These are phyloP conservation scores for Cacatua alba DNA, from an alignment of 2,113 vertebrate genomes.

Conservation along the genomic window DNA sequence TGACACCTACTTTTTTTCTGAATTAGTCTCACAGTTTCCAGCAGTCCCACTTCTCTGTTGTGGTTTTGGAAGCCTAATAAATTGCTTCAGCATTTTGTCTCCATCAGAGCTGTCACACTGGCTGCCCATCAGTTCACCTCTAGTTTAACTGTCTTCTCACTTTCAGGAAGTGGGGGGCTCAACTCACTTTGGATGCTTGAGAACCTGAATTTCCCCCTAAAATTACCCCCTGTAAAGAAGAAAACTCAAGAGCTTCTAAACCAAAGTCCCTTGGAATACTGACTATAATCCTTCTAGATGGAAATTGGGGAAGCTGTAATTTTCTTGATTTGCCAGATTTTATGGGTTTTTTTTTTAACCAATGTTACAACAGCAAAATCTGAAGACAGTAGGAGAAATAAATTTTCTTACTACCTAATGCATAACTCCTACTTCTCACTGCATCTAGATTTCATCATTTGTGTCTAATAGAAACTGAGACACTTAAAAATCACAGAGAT, in stretches of 20 bases:
- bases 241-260: background rate
- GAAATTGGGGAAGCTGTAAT: background rate
- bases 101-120: background rate
- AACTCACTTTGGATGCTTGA: background rate
- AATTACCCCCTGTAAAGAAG: background rate
- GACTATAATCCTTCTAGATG: background rate
- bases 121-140: background rate
- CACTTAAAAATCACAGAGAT: background rate
- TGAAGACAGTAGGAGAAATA: background rate
- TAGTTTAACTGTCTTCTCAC: background rate
- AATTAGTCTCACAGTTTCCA: background rate
- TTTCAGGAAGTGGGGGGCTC: background rate
- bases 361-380: background rate
- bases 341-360: background rate
- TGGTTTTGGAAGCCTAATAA: background rate
- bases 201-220: background rate
- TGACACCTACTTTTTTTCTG: background rate
- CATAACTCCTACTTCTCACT: background rate
- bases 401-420: background rate
- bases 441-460: background rate
- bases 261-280: background rate
- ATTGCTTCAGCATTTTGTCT: background rate
- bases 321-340: background rate
- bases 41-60: background rate
- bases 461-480: background rate